Conservation (phyloP, 2,797 vertebrate genomes). For the Pseudochirops cupreus region DNA sequence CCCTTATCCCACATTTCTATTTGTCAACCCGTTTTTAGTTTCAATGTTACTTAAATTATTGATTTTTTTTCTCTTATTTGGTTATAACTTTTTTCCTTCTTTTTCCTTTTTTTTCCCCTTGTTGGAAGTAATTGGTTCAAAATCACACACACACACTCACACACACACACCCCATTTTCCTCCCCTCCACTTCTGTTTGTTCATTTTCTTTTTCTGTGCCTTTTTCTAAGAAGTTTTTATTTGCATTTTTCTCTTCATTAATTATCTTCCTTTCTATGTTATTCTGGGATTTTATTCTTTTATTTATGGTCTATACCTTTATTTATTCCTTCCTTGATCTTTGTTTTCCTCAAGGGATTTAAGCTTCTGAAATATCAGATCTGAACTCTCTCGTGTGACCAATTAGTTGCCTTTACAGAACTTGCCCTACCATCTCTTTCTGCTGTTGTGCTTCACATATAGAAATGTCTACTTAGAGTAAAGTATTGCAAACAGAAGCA, state of each 20-base stretch:
- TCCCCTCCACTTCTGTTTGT: not conserved
- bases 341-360: not conserved
- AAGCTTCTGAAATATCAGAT: not conserved
- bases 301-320: not conserved
- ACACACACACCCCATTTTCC: not conserved
- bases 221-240: not conserved
- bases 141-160: not conserved
- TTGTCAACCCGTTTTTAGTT: not conserved
- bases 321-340: not conserved
- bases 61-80: not conserved
- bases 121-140: not conserved
- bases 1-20: not conserved
- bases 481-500: not conserved
- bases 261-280: not conserved
- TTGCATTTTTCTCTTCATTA: not conserved
- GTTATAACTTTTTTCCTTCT: not conserved
- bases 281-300: not conserved
- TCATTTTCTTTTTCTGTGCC: not conserved
- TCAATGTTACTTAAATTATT: not conserved
- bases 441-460: not conserved
- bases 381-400: not conserved
- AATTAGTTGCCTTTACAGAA: not conserved
- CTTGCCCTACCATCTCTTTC: not conserved
- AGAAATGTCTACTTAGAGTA: not conserved
- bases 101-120: not conserved